Base-by-base conservation (phyloP, 2,888 invertebrate species). In the Stenodera caucasica region DNA sequence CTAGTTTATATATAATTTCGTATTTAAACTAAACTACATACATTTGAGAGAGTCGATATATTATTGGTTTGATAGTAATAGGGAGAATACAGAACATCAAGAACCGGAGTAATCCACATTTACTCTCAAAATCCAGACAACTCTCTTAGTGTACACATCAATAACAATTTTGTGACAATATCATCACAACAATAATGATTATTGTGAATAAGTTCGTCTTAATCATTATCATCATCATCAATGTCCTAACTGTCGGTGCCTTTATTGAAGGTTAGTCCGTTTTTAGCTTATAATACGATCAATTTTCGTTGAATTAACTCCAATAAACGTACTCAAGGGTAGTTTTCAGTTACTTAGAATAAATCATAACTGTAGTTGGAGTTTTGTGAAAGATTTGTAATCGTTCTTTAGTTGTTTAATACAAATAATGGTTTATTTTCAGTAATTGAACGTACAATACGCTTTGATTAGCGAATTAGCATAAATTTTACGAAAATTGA, bases 41-140 rank as follows among this genome's bases (percentile, higher is more conserved):
- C 37, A 40, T 55, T 49, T 32, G 55, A 55, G 60, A 64, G 64
- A 68, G 68, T 69, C 68, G 63, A 67, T 70, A 68, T 72, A 71
- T 74, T 73, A 71, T 73, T 70, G 68, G 56, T 61, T 65, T 65
- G 70, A 63, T 68, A 68, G 69, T 68, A 71, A 67, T 33, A 67
- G 68, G 63, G 72, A 66, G 72, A 72, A 69, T 70, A 71, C 68
- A 66, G 65, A 69, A 69, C 66, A 72, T 71, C 71, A 72, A 75
- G 72, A 73, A 68, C 69, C 62, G 66, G 65, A 67, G 68, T 69
- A 70, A 67, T 71, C 67, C 68, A 66, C 65, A 70, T 71, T 70
- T 69, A 70, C 70, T 69, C 68, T 74, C 72, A 75, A 74, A 75
- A 67, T 70, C 67, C 63, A 57, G 64, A 60, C 70, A 67, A 64